phyloP scores from a whole-genome alignment of 2,888 invertebrate species.

The Nomada hirtipes region DNA sequence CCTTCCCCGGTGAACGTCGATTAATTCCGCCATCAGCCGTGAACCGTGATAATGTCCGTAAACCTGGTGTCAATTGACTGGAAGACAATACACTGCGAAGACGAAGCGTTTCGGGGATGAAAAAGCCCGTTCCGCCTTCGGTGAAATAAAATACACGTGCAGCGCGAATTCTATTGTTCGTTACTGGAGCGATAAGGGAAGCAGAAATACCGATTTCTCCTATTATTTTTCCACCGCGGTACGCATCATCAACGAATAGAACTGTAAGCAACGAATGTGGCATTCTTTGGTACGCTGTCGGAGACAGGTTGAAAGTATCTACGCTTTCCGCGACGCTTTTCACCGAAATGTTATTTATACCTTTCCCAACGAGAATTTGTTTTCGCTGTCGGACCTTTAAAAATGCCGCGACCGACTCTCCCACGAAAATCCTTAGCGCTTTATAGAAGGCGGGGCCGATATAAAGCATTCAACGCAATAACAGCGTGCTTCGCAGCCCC shows the following conservation, averaged over 20 bases:
- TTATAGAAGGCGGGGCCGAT: neutral
- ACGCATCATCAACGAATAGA: too few species aligned
- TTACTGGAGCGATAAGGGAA: too few species aligned
- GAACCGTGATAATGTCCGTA: constrained; percentile 18
- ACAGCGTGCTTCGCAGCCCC: neutral
- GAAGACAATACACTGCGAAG: neutral
- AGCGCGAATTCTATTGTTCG: too few species aligned
- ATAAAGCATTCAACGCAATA: neutral
- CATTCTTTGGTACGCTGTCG: neutral
- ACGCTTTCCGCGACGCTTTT: neutral
- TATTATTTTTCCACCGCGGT: too few species aligned
- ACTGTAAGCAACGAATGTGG: neutral
- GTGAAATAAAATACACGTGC: neutral
- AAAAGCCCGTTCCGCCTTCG: too few species aligned
- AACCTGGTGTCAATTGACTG: too few species aligned
- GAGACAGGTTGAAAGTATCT: too few species aligned
- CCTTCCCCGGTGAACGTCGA: neutral
- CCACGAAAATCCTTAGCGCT: neutral
- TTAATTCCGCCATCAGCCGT: constrained; percentile 16
- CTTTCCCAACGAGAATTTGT: neutral
- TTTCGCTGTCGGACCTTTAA: neutral
- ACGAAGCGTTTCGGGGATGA: neutral
- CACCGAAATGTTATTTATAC: neutral
- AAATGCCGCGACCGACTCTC: neutral
- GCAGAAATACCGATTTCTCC: too few species aligned